Evolutionary conservation across 1,140 invertebrate species (phyloP), one percentile per base, ranked within the genome.

Genomic region (Drosophila navojoa): DNA sequence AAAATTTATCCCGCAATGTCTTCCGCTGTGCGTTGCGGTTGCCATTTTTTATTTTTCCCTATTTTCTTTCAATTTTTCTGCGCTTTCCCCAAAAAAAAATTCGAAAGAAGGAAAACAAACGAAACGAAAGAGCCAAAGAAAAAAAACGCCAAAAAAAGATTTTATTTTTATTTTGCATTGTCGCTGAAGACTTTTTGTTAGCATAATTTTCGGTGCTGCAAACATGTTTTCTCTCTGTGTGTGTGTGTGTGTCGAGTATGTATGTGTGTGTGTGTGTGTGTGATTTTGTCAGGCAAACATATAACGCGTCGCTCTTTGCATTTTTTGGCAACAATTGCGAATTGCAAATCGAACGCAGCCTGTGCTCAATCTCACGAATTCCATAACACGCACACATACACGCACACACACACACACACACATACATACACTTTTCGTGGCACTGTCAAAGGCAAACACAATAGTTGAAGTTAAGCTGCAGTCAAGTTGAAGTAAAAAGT

Each of bases 271-370:
- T 55, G 40, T 73, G 16, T 53, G 27, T 55, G 67, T 67, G 55
- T 61, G 62, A 71, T 53, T 77, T 45, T 38, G 55, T 22, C 32
- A 60, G 38, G 62, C 67, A 77, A 82, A 77, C 78, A 61, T 60
- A 75, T 67, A 49, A 55, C 68, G 25, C 9, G 13, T 55, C 62
- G 42, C 27, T 45, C 61, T 55, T 71, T 60, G 44, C 69, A 63
- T 81, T 81, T 38, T 44, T 73, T 62, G 67, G 53, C 63, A 85
- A 85, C 76, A 84, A 82, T 81, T 76, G 67, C 75, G 74, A 74
- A 58, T 79, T 54, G 64, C 62, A 84, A 80, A 87, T 86, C 79
- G 82, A 81, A 87, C 76, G 69, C 79, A 77, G 70, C 72, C 82
- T 84, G 80, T 45, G 75, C 78, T 77, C 40, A 60, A 45, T 29